Conservation (phyloP, 2,888 invertebrate genomes). For the Microplitis deprimator region DNA sequence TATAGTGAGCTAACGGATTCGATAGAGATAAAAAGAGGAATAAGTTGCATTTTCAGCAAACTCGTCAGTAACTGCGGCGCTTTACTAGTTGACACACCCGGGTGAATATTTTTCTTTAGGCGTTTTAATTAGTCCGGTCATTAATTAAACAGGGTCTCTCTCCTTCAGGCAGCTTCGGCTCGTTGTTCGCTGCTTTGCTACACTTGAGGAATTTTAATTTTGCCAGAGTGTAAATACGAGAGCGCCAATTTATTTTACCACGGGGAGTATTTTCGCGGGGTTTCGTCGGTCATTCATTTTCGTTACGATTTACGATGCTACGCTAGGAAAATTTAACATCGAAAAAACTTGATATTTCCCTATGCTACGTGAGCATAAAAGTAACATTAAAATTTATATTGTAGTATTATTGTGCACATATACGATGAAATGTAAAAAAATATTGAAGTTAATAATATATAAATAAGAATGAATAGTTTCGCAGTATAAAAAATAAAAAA, state of each 20-base stretch:
- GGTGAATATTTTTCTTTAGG: constrained; percentile 57
- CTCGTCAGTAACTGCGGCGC: constrained; percentile 16
- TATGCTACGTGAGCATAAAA: constrained; percentile 9
- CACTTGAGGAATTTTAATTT: constrained; percentile 64
- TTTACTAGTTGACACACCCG: constrained; percentile 19
- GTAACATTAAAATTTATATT: neutral
- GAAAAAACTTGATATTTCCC: constrained; percentile 33
- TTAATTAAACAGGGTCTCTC: constrained; percentile 61
- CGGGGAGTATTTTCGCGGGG: constrained; percentile 53
- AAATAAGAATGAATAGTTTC: neutral
- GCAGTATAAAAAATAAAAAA: neutral
- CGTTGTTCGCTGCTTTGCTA: constrained; percentile 54
- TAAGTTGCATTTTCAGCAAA: constrained; percentile 41
- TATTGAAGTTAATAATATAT: neutral
- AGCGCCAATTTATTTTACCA: constrained; percentile 63
- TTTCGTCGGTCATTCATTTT: constrained; percentile 46
- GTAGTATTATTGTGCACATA: neutral
- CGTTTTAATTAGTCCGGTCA: constrained; percentile 63
- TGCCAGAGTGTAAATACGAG: constrained; percentile 62
- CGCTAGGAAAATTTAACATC: constrained; percentile 22
- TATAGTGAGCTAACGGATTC: constrained; percentile 50
- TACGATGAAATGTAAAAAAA: neutral
- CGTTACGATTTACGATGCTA: constrained; percentile 45
- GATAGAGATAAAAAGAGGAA: constrained; percentile 9
- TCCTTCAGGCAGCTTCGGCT: constrained; percentile 48